Evolutionary conservation across 2,797 vertebrate genomes (phyloP), one percentile per base, ranked within the genome.

Genomic region (Ataeniobius toweri): DNA sequence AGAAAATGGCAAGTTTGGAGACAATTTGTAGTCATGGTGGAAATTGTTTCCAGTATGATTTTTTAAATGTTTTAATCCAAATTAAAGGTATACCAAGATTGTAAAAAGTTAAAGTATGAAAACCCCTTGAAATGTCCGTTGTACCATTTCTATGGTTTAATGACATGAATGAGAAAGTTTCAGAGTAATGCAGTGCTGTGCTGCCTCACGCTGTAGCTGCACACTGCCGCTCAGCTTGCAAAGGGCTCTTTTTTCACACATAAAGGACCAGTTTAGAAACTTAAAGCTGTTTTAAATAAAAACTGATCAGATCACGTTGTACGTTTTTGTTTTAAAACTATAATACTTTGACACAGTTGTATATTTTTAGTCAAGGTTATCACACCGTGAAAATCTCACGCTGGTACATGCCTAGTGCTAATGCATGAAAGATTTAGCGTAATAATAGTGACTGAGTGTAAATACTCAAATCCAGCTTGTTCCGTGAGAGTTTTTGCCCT

Each of bases 401-500:
- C 63, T 26, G 65, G 22, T 39, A 44, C 65, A 44, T 24, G 12
- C 39, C 20, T n/a, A 41, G 65, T 41, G 5, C 5, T 24, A 24
- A 44, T 13, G 65, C 24, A n/a, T 3, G 24, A 24, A 68, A n/a
- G 41, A n/a, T 7, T 24, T 69, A n/a, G 41, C 7, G 41, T 69
- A 8, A 71, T 70, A 13, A 41, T 68, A 70, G 44, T 39, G 58
- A 71, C 78, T 51, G 71, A 48, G 74, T 80, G 41, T 59, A 77
- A 67, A 80, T 77, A 81, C 63, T 75, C 56, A 41, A 48, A 63
- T 69, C 73, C 53, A 83, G 74, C 61, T 48, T 28, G 39, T 63
- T 79, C 61, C 71, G 20, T 31, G 51, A 79, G 76, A 28, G 59
- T 75, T 70, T 61, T 56, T 44, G 53, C 73, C 75, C 65, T 74